Conservation (phyloP, 2,888 invertebrate species). For the Noctuana brunneofusca region DNA sequence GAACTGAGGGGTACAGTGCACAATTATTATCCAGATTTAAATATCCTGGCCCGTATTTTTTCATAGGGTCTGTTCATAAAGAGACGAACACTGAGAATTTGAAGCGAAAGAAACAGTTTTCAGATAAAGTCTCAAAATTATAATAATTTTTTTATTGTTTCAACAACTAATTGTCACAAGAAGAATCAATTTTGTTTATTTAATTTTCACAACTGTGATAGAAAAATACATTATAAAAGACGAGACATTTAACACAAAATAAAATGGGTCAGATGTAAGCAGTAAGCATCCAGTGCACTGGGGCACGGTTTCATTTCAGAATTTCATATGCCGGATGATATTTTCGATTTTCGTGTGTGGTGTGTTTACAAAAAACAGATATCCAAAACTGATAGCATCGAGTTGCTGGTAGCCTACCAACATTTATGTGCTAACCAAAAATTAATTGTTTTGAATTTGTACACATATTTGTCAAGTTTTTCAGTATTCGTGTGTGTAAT, state of each 20-base stretch:
- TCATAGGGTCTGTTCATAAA: no score
- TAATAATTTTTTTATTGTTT: no score
- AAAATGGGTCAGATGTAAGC: constrained; percentile 19
- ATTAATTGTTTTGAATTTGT: constrained; percentile 1
- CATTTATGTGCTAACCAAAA: constrained; percentile 2
- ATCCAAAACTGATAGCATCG: neutral
- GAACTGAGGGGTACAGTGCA: no score
- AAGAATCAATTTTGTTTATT: neutral
- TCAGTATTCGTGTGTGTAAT: no score
- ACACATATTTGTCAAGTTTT: neutral
- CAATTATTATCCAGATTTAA: no score
- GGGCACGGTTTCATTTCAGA: constrained; percentile 2
- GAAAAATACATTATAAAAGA: constrained; percentile 4
- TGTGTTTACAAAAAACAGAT: neutral
- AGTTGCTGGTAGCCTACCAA: neutral
- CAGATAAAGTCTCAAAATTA: no score
- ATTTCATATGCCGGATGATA: constrained; percentile 15
- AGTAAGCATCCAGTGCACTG: constrained; percentile 5
- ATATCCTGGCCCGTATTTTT: no score
- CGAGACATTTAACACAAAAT: neutral
- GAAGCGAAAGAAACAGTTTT: no score
- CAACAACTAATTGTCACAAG: no score
- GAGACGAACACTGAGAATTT: no score
- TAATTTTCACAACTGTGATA: neutral
- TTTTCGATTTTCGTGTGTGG: constrained; percentile 10